Evolutionary conservation across 2,113 vertebrate genomes (phyloP).

Genomic region (Cephalophus harveyi): DNA sequence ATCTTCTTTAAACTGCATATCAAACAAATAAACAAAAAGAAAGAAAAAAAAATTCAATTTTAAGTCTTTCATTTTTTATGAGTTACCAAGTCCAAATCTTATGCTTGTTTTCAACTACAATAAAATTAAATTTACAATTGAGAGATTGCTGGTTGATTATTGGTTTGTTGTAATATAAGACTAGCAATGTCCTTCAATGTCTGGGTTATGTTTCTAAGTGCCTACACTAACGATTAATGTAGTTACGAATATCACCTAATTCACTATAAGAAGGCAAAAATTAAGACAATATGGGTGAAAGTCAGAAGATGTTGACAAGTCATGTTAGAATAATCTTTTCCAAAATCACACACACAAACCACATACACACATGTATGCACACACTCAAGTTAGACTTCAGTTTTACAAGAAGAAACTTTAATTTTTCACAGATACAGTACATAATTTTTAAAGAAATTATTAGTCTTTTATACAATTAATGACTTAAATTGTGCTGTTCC

Average conservation of each 20-base stretch:
- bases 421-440: not conserved
- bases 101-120: not conserved
- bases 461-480: not conserved
- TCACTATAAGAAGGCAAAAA: not conserved
- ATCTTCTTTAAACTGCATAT: not conserved
- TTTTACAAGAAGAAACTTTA: not conserved
- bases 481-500: not conserved
- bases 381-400: not conserved
- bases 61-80: not conserved
- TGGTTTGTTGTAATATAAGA: not conserved
- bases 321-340: not conserved
- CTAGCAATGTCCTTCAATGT: not conserved
- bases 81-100: not conserved
- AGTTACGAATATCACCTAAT: not conserved
- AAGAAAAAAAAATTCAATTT: not conserved
- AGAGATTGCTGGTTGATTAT: not conserved
- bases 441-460: not conserved
- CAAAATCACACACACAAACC: not conserved
- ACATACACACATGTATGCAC: not conserved
- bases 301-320: not conserved
- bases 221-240: not conserved
- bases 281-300: not conserved
- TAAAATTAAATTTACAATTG: conserved; percentile 7
- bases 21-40: not conserved
- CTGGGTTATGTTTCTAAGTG: not conserved